A percentile compares a stretch with the other conserved stretches of the same genome.
Conservation (phyloP, 2,888 invertebrate genomes). For the Meteorus cinctellus region DNA sequence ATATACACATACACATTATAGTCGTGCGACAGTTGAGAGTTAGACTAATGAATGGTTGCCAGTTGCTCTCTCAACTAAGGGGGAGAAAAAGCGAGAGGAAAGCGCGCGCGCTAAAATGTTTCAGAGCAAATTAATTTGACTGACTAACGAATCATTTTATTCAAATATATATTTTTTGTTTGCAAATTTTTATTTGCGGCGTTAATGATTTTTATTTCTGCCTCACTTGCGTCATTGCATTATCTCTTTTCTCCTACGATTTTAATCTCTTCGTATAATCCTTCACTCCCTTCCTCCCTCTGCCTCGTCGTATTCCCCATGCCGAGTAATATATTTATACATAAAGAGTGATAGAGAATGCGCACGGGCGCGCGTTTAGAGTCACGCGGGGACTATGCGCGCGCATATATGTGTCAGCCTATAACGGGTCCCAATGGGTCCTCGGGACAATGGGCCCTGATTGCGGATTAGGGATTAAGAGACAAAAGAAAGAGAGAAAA, state of each 20-base stretch:
- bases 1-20: background rate
- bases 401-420: conserved; percentile 56
- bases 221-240: conserved; percentile 2
- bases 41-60: conserved; percentile 40
- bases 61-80: background rate
- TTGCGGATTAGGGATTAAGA: conserved; percentile 71
- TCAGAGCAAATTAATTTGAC: conserved; percentile 67
- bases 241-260: conserved; percentile 47
- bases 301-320: conserved; percentile 12
- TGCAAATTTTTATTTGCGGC: background rate
- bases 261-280: conserved; percentile 53
- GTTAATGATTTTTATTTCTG: conserved; percentile 1
- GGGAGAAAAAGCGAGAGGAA: conserved; percentile 20
- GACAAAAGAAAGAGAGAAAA: conserved; percentile 59
- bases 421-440: conserved; percentile 48
- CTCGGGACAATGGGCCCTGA: conserved; percentile 69
- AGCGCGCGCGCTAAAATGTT: conserved; percentile 36
- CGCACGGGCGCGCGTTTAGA: conserved; percentile 12
- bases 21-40: conserved; percentile 26
- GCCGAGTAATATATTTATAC: background rate
- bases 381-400: conserved; percentile 50
- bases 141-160: conserved; percentile 69
- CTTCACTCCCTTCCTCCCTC: conserved; percentile 45
- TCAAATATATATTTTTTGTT: conserved; percentile 57
- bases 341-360: background rate